phyloP scores from a whole-genome alignment of 2,888 invertebrate genomes.

The Drosophila recens region DNA sequence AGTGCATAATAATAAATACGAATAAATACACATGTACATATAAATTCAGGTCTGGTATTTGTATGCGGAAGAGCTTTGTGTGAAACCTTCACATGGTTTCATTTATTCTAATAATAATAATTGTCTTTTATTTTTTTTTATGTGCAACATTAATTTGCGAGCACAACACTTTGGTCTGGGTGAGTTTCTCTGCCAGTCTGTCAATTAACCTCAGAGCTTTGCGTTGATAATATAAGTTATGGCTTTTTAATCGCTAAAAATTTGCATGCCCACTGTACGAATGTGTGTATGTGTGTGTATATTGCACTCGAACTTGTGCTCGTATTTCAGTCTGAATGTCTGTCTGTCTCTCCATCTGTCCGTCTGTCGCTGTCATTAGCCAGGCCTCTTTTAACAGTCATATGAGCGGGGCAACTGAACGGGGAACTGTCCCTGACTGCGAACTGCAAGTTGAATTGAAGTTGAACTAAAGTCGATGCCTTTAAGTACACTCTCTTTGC shows the following conservation, averaged over 20 bases:
- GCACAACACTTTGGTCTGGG: constrained; percentile 49
- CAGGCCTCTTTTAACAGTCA: constrained; percentile 42
- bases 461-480: constrained; percentile 49
- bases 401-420: neutral
- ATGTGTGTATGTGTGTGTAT: constrained; percentile 15
- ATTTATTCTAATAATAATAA: constrained; percentile 79
- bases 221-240: constrained; percentile 83
- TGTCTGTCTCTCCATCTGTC: constrained; percentile 38
- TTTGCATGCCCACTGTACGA: constrained; percentile 64
- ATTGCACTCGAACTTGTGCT: constrained; percentile 64
- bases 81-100: constrained; percentile 73
- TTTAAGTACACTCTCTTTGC: neutral
- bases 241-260: constrained; percentile 82
- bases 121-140: constrained; percentile 70
- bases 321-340: constrained; percentile 65
- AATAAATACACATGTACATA: neutral
- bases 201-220: constrained; percentile 81
- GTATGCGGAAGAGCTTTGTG: constrained; percentile 71
- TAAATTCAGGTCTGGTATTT: constrained; percentile 16
- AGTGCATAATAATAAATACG: constrained; percentile 24
- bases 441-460: constrained; percentile 62
- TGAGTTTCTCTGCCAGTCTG: constrained; percentile 71
- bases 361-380: constrained; percentile 59
- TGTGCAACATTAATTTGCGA: constrained; percentile 69
- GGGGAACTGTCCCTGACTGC: constrained; percentile 38